Evolutionary conservation across 2,888 invertebrate species (phyloP).

Genomic region (Tenthredo notha): DNA sequence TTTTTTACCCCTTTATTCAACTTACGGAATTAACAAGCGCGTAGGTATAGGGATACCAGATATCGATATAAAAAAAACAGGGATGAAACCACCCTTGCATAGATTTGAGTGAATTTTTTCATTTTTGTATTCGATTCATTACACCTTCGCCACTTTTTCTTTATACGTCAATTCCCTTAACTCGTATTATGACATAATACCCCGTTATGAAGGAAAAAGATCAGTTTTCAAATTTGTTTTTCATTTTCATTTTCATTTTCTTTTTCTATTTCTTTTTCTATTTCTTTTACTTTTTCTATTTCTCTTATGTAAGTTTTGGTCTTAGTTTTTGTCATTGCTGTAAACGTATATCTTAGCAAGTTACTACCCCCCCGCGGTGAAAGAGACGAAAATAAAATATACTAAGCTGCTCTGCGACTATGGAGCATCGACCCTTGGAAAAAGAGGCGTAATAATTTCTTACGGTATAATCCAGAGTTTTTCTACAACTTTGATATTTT

Average conservation of each 20-base stretch:
- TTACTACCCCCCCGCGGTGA: constrained; percentile 3
- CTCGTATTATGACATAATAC: too few species aligned
- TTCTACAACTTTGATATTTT: neutral
- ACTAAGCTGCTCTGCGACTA: neutral
- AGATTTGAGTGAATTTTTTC: too few species aligned
- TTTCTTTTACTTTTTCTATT: neutral
- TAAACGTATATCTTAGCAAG: neutral
- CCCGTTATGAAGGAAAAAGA: too few species aligned
- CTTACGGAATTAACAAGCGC: neutral
- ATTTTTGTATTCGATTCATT: too few species aligned
- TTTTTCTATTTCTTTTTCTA: neutral
- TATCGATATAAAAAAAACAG: neutral
- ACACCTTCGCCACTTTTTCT: too few species aligned
- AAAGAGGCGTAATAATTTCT: neutral
- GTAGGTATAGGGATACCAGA: neutral
- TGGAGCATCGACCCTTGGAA: constrained; percentile 14
- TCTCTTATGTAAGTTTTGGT: neutral
- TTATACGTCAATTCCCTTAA: too few species aligned
- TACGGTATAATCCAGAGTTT: neutral
- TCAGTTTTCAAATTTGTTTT: neutral
- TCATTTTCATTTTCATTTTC: neutral
- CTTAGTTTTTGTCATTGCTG: neutral
- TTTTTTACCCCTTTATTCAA: neutral
- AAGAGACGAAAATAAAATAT: constrained; percentile 27
- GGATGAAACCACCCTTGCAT: neutral